phyloP scores from a whole-genome alignment of 2,797 vertebrate genomes.

The Silurus aristotelis region DNA sequence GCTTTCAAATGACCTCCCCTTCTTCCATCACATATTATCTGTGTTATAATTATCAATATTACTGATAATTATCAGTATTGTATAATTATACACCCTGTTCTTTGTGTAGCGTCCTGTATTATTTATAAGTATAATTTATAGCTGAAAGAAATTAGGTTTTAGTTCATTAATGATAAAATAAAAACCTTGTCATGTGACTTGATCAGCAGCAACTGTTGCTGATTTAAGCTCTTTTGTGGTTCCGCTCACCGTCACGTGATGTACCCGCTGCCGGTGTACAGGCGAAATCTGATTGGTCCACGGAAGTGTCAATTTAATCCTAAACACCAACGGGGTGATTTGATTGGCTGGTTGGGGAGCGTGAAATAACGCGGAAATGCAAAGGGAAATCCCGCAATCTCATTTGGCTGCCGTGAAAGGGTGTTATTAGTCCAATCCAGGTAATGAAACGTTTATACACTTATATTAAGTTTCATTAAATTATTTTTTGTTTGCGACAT shows the following conservation, averaged over 20 bases:
- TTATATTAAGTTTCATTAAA: not conserved
- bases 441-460: not conserved
- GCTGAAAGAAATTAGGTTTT: not conserved
- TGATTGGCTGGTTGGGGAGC: conserved; percentile 17
- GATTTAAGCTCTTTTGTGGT: not conserved
- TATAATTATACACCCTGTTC: no score
- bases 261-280: not conserved
- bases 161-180: no score
- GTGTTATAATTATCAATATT: no score
- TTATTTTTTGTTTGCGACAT: not conserved
- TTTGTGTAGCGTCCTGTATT: no score
- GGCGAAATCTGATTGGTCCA: not conserved
- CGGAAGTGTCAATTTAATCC: not conserved
- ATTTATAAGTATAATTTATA: not conserved
- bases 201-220: not conserved
- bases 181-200: not conserved
- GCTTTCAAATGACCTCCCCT: no score
- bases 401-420: not conserved
- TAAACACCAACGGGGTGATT: not conserved
- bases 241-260: conserved; percentile 11
- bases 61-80: no score
- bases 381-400: not conserved
- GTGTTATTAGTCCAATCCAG: not conserved
- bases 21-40: no score
- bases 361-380: conserved; percentile 7